A percentile compares a stretch with the other conserved stretches of the same genome.
Evolutionary conservation across 2,113 vertebrate species (phyloP).

Genomic region (Alligator sinensis): DNA sequence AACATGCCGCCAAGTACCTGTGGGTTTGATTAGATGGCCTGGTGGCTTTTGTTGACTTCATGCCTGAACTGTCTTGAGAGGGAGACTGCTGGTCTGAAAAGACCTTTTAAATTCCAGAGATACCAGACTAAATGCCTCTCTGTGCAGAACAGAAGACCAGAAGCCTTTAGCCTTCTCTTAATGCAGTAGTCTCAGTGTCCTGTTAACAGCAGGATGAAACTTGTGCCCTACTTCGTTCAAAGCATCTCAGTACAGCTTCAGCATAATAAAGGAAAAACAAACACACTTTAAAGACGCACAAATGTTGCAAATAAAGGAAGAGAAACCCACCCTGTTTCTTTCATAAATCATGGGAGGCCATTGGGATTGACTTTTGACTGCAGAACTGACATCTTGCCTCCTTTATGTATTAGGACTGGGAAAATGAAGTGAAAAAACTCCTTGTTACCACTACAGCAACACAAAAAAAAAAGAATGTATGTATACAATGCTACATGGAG

Average conservation of each 20-base stretch:
- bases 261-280: not conserved
- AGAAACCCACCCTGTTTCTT: constrained; percentile 3
- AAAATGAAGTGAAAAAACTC: not conserved
- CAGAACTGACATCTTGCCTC: not conserved
- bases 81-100: fast-evolving
- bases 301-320: not conserved
- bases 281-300: not conserved
- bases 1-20: not conserved
- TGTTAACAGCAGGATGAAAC: fast-evolving
- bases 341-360: not conserved
- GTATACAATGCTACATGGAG: not conserved
- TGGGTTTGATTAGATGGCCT: not conserved
- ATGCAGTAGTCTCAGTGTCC: fast-evolving
- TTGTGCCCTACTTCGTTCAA: fast-evolving
- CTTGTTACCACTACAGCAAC: not conserved
- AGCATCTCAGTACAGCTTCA: not conserved
- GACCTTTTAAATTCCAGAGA: not conserved
- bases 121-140: not conserved
- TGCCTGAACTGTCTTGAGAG: not conserved
- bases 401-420: not conserved
- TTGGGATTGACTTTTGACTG: not conserved
- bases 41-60: not conserved
- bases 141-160: fast-evolving
- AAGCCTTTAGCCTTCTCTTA: not conserved
- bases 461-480: not conserved